Base-by-base conservation (phyloP, 1,140 invertebrate species). In the Caerostris extrusa region DNA sequence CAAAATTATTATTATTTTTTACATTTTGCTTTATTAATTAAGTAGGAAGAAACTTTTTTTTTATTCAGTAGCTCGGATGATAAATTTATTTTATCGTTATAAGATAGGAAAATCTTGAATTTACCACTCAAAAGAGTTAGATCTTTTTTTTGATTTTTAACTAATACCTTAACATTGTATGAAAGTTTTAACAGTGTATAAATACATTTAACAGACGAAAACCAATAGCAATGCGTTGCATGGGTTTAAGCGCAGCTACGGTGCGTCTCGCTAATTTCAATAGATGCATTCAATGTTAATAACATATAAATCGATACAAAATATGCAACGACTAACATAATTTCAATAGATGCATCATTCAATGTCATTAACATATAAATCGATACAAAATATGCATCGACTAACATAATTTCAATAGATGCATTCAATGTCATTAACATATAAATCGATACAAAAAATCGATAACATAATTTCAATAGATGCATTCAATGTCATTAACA, bases 181-280 rank as follows among this genome's bases (percentile, higher is more conserved):
- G 56, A 85, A 85, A 85, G 14, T 58, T 58, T 12, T 85, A 85
- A 85, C 83, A 85, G 58, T 85, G 57, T 85, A 85, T 85, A 85
- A 85, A 85, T 85, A 60, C 83, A 85, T 85, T 10, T 85, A 85
- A 60, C 83, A 85, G 57, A 17, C 19, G 83, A 58, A 85, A 85
- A 85, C 71, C 71, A 77, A 77, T 77, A 5, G 50, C 34, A 71
- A 10, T 77, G 10, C 10, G 53, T 77, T 77, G 34, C 71, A 12
- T 50, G 71, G 19, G 34, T 53, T 50, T 2, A 77, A 77, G 71
- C 71, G 69, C 69, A 71, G 10, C 34, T 71, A 10, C 10, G 50
- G 19, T 71, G 34, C 71, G 53, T 7, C 34, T 5, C 71, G 53
- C 61, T 77, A 77, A 53, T 7, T 77, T 77, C 53, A 77, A 50